Evolutionary conservation across 1,140 invertebrate species (phyloP).

Genomic region (Macrotrachela quadricornifera): DNA sequence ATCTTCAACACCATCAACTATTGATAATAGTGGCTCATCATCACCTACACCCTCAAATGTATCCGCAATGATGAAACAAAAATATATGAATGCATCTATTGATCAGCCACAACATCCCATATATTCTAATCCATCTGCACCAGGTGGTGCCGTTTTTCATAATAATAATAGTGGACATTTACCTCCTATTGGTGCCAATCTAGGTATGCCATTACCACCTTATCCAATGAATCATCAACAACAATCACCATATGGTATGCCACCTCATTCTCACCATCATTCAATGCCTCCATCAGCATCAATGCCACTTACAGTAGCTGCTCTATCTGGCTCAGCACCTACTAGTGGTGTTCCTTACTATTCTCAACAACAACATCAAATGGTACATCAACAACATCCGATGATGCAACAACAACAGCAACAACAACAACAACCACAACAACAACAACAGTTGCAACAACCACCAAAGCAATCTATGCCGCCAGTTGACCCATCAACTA

Average conservation of each 20-base stretch:
- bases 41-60: neutral
- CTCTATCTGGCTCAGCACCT: slow-evolving; percentile 3
- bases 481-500: too few relatives aligned
- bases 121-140: too few relatives aligned
- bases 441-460: too few relatives aligned
- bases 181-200: too few relatives aligned
- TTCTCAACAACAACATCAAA: neutral
- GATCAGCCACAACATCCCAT: too few relatives aligned
- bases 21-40: slow-evolving; percentile 10
- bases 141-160: too few relatives aligned
- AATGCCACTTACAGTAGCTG: slow-evolving; percentile 9
- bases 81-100: too few relatives aligned
- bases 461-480: too few relatives aligned
- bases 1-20: slow-evolving; percentile 18
- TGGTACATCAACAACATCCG: neutral
- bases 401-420: neutral
- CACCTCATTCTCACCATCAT: slow-evolving; percentile 10
- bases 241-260: slow-evolving; percentile 12
- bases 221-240: neutral
- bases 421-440: too few relatives aligned
- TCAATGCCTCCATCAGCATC: slow-evolving; percentile 11
- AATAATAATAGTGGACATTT: too few relatives aligned
- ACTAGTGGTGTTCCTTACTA: neutral
- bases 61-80: too few relatives aligned
- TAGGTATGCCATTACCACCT: too few relatives aligned